Percentiles rank a stretch among this genome's conserved stretches.
Evolutionary conservation across 1,140 invertebrate species (phyloP).

Genomic region (Epicauta chinensis): DNA sequence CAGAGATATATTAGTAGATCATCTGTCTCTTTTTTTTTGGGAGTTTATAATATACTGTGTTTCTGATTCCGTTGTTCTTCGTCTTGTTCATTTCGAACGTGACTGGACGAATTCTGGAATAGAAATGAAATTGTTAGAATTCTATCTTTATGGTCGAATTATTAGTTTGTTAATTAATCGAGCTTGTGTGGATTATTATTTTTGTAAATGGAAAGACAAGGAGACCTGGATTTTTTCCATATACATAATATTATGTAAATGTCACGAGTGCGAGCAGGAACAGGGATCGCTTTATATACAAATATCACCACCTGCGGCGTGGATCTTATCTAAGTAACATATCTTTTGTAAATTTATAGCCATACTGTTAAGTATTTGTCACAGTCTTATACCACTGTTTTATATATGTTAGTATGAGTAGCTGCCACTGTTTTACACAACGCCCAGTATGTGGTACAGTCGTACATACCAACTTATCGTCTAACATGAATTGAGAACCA

Average conservation of each 20-base stretch:
- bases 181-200: no score
- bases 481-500: neutral
- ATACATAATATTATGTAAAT: constrained; percentile 15
- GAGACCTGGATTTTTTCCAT: no score
- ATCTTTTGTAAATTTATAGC: constrained; percentile 35
- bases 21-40: no score
- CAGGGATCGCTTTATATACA: constrained; percentile 16
- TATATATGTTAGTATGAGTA: constrained; percentile 36
- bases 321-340: constrained; percentile 29
- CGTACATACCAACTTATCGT: constrained; percentile 16
- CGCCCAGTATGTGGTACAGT: constrained; percentile 29
- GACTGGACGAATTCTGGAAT: no score
- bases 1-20: constrained; percentile 3
- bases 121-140: no score
- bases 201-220: no score
- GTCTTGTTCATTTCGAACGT: no score
- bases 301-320: constrained; percentile 27
- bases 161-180: no score
- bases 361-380: constrained; percentile 37
- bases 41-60: no score
- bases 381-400: constrained; percentile 36
- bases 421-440: constrained; percentile 38
- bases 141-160: no score
- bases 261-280: constrained; percentile 1
- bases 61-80: no score